Conservation (phyloP, 2,797 vertebrate genomes). For the Rallus crepitans region DNA sequence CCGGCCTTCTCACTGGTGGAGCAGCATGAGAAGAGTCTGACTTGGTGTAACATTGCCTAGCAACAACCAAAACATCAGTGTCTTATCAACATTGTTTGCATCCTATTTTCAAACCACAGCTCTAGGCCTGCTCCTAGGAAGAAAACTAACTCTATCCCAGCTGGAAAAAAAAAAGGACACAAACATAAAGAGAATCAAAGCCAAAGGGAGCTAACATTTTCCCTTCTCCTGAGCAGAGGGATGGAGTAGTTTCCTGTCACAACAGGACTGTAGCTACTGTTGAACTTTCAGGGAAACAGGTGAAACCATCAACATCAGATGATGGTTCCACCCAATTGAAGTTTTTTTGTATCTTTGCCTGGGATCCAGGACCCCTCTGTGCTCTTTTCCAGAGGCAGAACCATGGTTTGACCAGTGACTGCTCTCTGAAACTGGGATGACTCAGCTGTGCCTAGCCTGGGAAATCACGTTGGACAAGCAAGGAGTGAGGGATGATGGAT, state of each 20-base stretch:
- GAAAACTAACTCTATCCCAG: no score
- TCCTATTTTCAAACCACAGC: no score
- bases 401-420: background rate
- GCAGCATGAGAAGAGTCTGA: no score
- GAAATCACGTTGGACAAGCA: background rate
- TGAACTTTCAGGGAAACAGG: background rate
- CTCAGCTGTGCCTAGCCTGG: background rate
- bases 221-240: background rate
- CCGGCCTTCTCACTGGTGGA: no score
- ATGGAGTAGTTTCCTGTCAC: conserved; percentile 23
- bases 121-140: no score
- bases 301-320: background rate
- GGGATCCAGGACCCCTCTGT: background rate
- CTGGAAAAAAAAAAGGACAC: no score
- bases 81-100: no score
- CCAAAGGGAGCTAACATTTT: background rate
- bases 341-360: background rate
- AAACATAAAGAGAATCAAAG: background rate
- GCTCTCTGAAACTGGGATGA: background rate
- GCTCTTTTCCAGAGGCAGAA: background rate
- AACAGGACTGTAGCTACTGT: background rate
- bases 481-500: background rate
- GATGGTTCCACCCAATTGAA: background rate
- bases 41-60: no score
- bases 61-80: no score